Base-by-base conservation (phyloP, 2,113 vertebrate species). In the Sinocyclocheilus grahami region DNA sequence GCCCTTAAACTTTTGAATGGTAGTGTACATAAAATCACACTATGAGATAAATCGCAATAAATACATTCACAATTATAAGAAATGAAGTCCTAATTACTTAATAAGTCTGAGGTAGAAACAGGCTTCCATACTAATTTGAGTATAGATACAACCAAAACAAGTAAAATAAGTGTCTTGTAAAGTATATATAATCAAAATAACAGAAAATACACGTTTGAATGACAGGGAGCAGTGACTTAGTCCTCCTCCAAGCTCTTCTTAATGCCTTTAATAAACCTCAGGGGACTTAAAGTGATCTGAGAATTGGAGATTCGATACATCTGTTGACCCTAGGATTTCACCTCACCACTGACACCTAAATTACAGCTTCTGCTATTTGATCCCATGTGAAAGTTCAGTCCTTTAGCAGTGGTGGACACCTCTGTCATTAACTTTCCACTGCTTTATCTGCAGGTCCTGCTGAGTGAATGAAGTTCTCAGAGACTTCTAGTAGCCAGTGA, bases 261-360 rank as follows among this genome's bases (percentile, higher is more conserved):
- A 79, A 71, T 85, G 75, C 84, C 20, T 79, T 60, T 72, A 81
- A 74, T 74, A 60, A 78, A 80, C 76, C 84, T 79, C 62, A 24
- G 60, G 84, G 33, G 84, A 78, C 48, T 67, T 37, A 24, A 78
- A 85, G 74, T 16, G n/a, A 78, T 53, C 27, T 55, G 62, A 53
- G 46, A 78, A 71, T 79, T 42, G 30, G 46, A 48, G 72, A 77
- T 51, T 48, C 6, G 37, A 79, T 78, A 78, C 42, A 37, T 78
- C 75, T 85, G 62, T 69, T 67, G 75, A 85, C 58, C 60, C 62
- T 22, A 69, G 46, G 27, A 51, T 69, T 82, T 69, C 27, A 67
- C 63, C 14, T 79, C 30, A 55, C 27, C 63, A 65, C 58, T 67
- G 63, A 85, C 16, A 60, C 16, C 75, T 78, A 60, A 85, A 78